Evolutionary conservation across 2,113 vertebrate genomes (phyloP).

Genomic region (Gnathonemus longibarbis): DNA sequence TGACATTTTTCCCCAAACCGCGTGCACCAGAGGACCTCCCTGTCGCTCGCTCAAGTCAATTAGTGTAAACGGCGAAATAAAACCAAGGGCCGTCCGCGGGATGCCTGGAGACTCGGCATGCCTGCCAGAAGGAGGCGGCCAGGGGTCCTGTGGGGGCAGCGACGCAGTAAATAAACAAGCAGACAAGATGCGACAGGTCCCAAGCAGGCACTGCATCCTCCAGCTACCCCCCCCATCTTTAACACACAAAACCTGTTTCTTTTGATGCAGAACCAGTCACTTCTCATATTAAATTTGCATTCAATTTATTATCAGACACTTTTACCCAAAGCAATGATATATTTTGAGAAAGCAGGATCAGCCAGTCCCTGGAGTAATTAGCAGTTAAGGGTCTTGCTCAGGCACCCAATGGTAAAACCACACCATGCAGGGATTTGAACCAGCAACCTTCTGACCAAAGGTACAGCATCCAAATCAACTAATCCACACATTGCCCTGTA

Average conservation of each 20-base stretch:
- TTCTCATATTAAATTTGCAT: conserved; percentile 1
- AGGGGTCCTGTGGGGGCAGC: not conserved
- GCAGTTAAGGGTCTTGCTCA: not conserved
- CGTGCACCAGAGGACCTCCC: not conserved
- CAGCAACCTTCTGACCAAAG: not conserved
- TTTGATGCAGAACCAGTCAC: not conserved
- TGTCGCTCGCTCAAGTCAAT: conserved; percentile 11
- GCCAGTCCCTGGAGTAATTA: not conserved
- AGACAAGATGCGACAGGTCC: not conserved
- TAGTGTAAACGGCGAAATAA: conserved; percentile 17
- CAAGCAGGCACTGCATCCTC: not conserved
- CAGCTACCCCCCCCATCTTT: not conserved
- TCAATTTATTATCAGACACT: not conserved
- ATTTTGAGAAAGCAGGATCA: not conserved
- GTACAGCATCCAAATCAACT: not conserved
- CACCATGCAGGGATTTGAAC: not conserved
- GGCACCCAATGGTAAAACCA: not conserved
- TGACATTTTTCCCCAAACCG: conserved; percentile 40
- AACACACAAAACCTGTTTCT: not conserved
- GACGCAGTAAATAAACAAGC: not conserved
- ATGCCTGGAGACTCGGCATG: not conserved
- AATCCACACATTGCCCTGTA: not conserved
- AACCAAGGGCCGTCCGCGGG: not conserved
- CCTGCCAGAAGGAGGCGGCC: not conserved
- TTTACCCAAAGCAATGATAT: not conserved